A percentile compares a stretch with the other conserved stretches of the same genome.
Conservation (phyloP, 2,113 vertebrate species). For the Zosterops borbonicus region DNA sequence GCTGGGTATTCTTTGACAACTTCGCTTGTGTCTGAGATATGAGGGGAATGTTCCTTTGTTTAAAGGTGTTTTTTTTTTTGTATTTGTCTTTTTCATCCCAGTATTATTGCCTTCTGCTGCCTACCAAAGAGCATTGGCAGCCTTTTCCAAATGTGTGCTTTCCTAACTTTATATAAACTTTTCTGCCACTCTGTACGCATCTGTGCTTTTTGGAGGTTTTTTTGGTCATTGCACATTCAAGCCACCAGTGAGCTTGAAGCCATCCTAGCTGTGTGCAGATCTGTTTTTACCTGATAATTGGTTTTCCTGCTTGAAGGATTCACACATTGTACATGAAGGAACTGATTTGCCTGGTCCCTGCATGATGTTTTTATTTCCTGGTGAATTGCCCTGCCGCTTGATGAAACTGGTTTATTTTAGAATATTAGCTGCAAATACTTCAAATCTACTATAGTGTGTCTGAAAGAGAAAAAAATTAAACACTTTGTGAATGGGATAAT, state of each 20-base stretch:
- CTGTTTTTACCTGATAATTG: conserved; percentile 52
- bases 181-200: background rate
- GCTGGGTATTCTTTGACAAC: background rate
- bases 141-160: background rate
- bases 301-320: conserved; percentile 45
- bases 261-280: background rate
- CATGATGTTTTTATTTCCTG: conserved; percentile 4
- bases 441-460: background rate
- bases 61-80: background rate
- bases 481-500: background rate
- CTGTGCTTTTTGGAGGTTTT: background rate
- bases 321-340: background rate
- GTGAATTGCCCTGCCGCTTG: background rate
- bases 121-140: background rate
- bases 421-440: background rate
- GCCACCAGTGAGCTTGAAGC: background rate
- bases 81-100: background rate
- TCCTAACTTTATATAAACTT: background rate
- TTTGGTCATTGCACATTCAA: background rate
- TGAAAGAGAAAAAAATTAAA: background rate
- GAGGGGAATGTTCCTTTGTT: background rate
- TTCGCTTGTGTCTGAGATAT: background rate
- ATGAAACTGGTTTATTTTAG: background rate
- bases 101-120: background rate
- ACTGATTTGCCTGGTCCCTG: conserved; percentile 15